Conservation (phyloP, 2,888 invertebrate species). For the Drosophila leonis region DNA sequence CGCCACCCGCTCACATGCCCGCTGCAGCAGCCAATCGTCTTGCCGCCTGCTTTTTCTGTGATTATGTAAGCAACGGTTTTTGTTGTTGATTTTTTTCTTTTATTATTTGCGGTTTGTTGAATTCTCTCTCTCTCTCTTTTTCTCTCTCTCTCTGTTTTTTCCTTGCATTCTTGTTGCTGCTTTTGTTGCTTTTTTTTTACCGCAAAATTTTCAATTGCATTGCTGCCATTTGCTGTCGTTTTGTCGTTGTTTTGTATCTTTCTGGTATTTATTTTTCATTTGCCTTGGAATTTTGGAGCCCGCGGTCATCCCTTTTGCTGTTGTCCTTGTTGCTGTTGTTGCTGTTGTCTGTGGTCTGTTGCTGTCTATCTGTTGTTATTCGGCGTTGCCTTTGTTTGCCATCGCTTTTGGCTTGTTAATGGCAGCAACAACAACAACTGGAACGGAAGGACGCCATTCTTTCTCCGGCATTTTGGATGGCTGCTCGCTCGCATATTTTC, state of each 20-base stretch:
- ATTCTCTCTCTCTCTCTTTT: background rate
- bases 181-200: constrained; percentile 20
- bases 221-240: constrained; percentile 35
- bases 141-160: background rate
- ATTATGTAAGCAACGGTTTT: constrained; percentile 70
- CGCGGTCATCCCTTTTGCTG: constrained; percentile 53
- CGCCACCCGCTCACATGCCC: constrained; percentile 11
- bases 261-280: constrained; percentile 74
- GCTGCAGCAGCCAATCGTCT: constrained; percentile 21
- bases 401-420: constrained; percentile 57
- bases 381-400: constrained; percentile 53
- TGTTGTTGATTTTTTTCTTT: background rate
- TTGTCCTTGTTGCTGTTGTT: constrained; percentile 17
- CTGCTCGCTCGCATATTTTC: constrained; percentile 33
- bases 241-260: constrained; percentile 45
- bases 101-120: constrained; percentile 40
- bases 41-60: constrained; percentile 47
- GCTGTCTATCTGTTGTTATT: constrained; percentile 53
- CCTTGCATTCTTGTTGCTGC: constrained; percentile 18
- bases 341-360: constrained; percentile 40
- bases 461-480: constrained; percentile 45
- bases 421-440: constrained; percentile 26
- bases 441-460: constrained; percentile 61
- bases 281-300: constrained; percentile 64
- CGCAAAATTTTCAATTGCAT: constrained; percentile 71